Conservation (phyloP, 2,113 vertebrate species). For the Oryzias javanicus region DNA sequence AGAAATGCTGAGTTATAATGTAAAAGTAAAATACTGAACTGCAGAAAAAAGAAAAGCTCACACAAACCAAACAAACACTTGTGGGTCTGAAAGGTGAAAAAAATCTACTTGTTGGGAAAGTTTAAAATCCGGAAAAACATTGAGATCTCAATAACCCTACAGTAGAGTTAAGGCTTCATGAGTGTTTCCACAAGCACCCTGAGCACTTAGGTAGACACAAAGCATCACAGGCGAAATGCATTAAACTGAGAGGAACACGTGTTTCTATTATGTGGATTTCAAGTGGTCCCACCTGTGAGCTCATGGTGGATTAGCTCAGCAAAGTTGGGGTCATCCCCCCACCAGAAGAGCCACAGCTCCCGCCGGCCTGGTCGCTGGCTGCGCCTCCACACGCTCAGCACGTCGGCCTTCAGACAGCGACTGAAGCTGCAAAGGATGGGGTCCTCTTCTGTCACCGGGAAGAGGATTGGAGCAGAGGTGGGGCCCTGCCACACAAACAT, state of each 20-base stretch:
- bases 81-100: too few species aligned
- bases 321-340: conserved; percentile 96
- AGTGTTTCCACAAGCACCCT: not conserved
- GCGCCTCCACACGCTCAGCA: conserved; percentile 93
- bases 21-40: too few species aligned
- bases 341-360: conserved; percentile 98
- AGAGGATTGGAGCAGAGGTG: conserved; percentile 95
- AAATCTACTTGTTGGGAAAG: too few species aligned
- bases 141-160: too few species aligned
- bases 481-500: conserved; percentile 95
- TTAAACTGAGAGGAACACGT: not conserved
- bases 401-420: conserved; percentile 93
- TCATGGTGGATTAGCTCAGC: conserved; percentile 94
- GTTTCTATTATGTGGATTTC: not conserved
- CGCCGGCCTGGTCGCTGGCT: conserved; percentile 91
- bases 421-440: conserved; percentile 98
- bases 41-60: too few species aligned
- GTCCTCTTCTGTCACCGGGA: conserved; percentile 96
- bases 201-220: not conserved
- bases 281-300: conserved; percentile 81
- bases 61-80: too few species aligned
- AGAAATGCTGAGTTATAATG: too few species aligned
- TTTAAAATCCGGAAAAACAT: too few species aligned
- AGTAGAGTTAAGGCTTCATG: too few species aligned
- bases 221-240: too few species aligned